These are phyloP conservation scores for Tenebrosternarchus preto DNA, from an alignment of 2,113 vertebrate species.

Conservation along the genomic window DNA sequence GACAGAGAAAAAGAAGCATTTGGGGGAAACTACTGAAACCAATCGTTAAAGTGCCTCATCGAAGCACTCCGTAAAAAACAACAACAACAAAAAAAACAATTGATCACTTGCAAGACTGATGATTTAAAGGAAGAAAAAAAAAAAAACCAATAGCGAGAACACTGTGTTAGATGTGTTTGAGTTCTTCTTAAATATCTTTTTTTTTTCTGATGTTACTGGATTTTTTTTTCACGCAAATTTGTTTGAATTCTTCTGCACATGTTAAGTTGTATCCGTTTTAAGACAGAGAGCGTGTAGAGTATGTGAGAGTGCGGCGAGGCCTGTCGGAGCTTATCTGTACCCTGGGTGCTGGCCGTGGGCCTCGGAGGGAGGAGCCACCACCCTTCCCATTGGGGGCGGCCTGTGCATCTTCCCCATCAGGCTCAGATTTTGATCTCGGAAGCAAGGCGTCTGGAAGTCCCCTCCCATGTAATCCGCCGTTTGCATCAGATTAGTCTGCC, in stretches of 20 bases:
- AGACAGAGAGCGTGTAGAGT: conserved; percentile 70
- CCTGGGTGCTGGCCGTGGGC: conserved; percentile 97
- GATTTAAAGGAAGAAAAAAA: conserved; percentile 29
- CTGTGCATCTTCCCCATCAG: conserved; percentile 95
- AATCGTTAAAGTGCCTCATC: conserved; percentile 48
- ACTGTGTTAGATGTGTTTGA: conserved; percentile 73
- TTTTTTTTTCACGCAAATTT: conserved; percentile 47
- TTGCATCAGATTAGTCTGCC: conserved; percentile 94
- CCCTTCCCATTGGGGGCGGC: conserved; percentile 86
- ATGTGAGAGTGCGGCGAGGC: conserved; percentile 58
- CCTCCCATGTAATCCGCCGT: conserved; percentile 94
- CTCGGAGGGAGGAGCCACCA: conserved; percentile 74
- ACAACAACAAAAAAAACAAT: conserved; percentile 27
- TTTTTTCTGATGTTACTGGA: conserved; percentile 66
- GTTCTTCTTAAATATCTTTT: conserved; percentile 62
- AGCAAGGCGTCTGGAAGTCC: conserved; percentile 98
- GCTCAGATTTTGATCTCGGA: conserved; percentile 94
- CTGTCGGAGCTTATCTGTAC: conserved; percentile 94
- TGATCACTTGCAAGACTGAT: conserved; percentile 62
- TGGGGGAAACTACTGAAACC: neutral
- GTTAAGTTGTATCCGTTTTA: conserved; percentile 60
- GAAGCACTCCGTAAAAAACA: conserved; percentile 57
- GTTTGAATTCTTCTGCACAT: conserved; percentile 56
- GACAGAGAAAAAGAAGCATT: neutral
- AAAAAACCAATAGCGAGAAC: conserved; percentile 52